Evolutionary conservation across 2,888 invertebrate genomes (phyloP).

Genomic region (Apamea monoglypha): DNA sequence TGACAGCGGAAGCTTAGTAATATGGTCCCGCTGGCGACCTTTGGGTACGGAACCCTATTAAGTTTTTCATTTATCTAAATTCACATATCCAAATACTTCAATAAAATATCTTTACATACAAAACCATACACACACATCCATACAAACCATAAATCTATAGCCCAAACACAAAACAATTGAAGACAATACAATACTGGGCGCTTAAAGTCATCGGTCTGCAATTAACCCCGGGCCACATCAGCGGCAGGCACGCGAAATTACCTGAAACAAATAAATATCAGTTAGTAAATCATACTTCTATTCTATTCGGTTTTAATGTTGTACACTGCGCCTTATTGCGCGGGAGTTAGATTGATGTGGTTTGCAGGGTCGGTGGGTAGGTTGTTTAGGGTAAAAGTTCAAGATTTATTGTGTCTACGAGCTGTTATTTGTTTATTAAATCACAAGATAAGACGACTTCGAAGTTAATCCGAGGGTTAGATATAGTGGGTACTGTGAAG

Average conservation of each 20-base stretch:
- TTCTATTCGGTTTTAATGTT: constrained; percentile 45
- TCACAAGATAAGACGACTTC: background rate
- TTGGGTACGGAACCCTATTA: too few relatives aligned
- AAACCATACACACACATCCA: background rate
- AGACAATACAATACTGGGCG: constrained; percentile 43
- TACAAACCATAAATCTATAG: constrained; percentile 43
- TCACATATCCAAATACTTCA: background rate
- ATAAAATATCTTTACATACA: background rate
- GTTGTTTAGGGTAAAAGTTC: constrained; percentile 15
- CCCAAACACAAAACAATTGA: constrained; percentile 51
- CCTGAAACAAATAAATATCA: constrained; percentile 76
- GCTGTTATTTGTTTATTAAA: background rate
- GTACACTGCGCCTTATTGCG: constrained; percentile 26
- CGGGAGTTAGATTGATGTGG: constrained; percentile 42
- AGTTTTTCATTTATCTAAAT: background rate
- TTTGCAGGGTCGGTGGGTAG: constrained; percentile 1
- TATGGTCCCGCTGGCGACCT: too few relatives aligned
- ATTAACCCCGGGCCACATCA: constrained; percentile 63
- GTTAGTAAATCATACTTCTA: constrained; percentile 69
- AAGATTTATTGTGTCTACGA: constrained; percentile 1
- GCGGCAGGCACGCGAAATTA: constrained; percentile 68
- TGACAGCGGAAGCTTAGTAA: too few relatives aligned
- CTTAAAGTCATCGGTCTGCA: constrained; percentile 52
- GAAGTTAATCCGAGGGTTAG: background rate
- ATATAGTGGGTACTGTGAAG: background rate